These are phyloP conservation scores for Pachyseris speciosa DNA, from an alignment of 64 coral and sea anemone genomes.

Conservation along the genomic window DNA sequence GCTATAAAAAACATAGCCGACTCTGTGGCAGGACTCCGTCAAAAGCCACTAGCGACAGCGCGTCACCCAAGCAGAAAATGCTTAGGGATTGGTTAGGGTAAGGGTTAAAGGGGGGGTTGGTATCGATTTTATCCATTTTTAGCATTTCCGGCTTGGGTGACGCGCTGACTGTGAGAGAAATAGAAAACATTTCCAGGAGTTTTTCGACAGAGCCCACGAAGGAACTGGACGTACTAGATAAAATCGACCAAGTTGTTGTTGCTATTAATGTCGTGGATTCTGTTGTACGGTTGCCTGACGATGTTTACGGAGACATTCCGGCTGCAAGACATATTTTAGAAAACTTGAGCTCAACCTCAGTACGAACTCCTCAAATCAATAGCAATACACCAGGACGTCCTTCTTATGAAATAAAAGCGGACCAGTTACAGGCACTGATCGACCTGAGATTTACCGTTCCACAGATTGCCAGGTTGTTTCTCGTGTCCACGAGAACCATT, in stretches of 20 bases:
- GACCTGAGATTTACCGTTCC: slow-evolving; percentile 47
- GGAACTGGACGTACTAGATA: neutral
- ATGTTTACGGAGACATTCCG: slow-evolving; percentile 46
- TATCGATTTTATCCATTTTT: no score
- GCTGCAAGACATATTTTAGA: slow-evolving; percentile 19
- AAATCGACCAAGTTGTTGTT: neutral
- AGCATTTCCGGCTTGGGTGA: no score
- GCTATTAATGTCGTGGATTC: slow-evolving; percentile 15
- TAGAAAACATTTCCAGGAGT: neutral
- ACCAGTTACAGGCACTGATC: slow-evolving; percentile 50
- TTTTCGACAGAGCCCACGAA: neutral
- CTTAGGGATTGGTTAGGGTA: no score
- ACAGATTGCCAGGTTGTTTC: slow-evolving; percentile 34
- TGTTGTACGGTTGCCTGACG: slow-evolving; percentile 22
- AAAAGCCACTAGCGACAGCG: no score
- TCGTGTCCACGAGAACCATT: slow-evolving; percentile 43
- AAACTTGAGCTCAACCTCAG: slow-evolving; percentile 30
- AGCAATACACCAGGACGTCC: slow-evolving; percentile 36
- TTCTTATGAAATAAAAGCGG: slow-evolving; percentile 19
- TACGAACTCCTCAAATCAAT: neutral
- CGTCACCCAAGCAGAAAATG: no score
- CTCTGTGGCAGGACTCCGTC: no score
- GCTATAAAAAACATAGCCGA: no score
- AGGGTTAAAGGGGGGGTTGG: no score
- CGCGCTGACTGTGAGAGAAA: neutral